Evolutionary conservation across 2,113 vertebrate genomes (phyloP).

Genomic region (Talpa occidentalis): DNA sequence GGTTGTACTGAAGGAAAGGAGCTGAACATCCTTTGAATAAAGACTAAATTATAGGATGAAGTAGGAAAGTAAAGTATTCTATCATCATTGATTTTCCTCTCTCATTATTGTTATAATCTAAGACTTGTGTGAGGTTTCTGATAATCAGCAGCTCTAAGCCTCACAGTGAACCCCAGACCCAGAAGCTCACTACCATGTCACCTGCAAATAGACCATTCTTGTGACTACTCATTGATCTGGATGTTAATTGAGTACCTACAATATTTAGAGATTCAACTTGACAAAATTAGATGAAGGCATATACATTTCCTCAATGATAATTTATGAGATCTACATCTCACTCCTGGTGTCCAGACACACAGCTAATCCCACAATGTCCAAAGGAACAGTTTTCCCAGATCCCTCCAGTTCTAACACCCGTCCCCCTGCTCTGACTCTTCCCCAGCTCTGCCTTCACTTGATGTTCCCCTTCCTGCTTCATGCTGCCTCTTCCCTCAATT

Average conservation of each 20-base stretch:
- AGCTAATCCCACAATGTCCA: rapidly evolving
- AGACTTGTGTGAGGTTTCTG: neutral
- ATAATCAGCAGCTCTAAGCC: neutral
- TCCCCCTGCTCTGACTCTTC: neutral
- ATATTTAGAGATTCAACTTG: neutral
- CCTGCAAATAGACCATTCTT: neutral
- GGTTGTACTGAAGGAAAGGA: neutral
- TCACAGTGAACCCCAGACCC: neutral
- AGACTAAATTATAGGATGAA: neutral
- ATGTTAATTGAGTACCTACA: neutral
- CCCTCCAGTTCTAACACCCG: neutral
- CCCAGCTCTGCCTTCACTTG: neutral
- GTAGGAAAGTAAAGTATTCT: neutral
- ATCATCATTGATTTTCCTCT: neutral
- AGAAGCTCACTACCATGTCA: neutral
- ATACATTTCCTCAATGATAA: neutral
- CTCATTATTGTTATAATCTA: neutral
- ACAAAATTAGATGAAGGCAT: neutral
- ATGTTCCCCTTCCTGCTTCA: conserved; percentile 56
- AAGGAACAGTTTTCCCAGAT: neutral
- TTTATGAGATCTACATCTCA: neutral
- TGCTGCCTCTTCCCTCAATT: conserved; percentile 82
- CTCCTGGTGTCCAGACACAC: neutral
- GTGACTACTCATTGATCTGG: neutral
- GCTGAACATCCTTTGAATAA: neutral